Evolutionary conservation across 1,140 invertebrate genomes (phyloP), one percentile per base, ranked within the genome.

Genomic region (Anagrus nilaparvatae): DNA sequence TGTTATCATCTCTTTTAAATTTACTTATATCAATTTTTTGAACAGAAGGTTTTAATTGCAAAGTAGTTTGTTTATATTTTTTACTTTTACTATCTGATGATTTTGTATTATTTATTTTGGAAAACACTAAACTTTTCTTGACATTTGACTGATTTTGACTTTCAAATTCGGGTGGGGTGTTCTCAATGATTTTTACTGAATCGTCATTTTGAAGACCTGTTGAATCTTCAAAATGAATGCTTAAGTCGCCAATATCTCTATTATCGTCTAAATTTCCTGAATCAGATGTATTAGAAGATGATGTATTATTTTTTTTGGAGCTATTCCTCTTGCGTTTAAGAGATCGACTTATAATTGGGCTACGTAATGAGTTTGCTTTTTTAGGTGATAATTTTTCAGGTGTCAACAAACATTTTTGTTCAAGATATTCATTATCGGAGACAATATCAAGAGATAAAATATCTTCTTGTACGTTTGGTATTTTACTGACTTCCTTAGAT

Each of bases 321-420:
- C 5, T 33, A 5, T 1, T 7, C 23, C 13, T 47, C 39, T 39
- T 42, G 14, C 24, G 14, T 31, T 39, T 47, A 42, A n/a, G n/a
- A n/a, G n/a, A n/a, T n/a, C n/a, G n/a, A n/a, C 40, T 33, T 13
- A 47, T 29, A 43, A 47, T 39, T 10, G 45, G 45, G 35, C 45
- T 47, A 24, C 12, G 42, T 25, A n/a, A n/a, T n/a, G n/a, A n/a
- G n/a, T n/a, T n/a, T n/a, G n/a, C n/a, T n/a, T n/a, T n/a, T n/a
- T n/a, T n/a, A n/a, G n/a, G n/a, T n/a, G n/a, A n/a, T n/a, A n/a
- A n/a, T n/a, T n/a, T n/a, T n/a, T n/a, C n/a, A n/a, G n/a, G n/a
- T n/a, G n/a, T n/a, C n/a, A n/a, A n/a, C n/a, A n/a, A n/a, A n/a
- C n/a, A n/a, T n/a, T n/a, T n/a, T n/a, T n/a, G n/a, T n/a, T n/a